A percentile compares a stretch with the other conserved stretches of the same genome.
Conservation (phyloP, 2,888 invertebrate genomes). For the Pachliopta kotzebuea region DNA sequence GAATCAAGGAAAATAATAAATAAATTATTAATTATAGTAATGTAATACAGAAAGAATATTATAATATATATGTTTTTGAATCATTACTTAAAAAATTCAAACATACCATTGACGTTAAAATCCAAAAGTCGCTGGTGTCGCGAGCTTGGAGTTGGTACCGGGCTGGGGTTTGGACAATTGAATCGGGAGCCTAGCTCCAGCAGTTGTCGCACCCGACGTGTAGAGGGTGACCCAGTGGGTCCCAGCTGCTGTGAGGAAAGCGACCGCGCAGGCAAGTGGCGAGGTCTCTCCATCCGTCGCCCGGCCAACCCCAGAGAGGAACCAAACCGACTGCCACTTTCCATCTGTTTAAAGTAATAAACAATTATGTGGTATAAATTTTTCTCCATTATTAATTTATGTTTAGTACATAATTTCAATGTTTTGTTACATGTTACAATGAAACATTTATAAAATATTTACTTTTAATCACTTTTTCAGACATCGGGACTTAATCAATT, state of each 20-base stretch:
- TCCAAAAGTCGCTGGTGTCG: slow-evolving; percentile 90
- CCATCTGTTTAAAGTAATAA: slow-evolving; percentile 53
- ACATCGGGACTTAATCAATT: too few species aligned
- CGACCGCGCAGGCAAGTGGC: slow-evolving; percentile 86
- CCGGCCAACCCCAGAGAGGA: slow-evolving; percentile 77
- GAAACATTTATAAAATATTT: too few species aligned
- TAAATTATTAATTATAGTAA: too few species aligned
- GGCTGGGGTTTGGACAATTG: slow-evolving; percentile 84
- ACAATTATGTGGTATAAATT: neutral
- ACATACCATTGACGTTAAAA: slow-evolving; percentile 91
- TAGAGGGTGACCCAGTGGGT: slow-evolving; percentile 85
- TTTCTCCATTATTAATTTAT: neutral
- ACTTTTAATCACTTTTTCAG: too few species aligned
- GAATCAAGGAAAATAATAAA: too few species aligned
- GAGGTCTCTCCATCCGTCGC: slow-evolving; percentile 77
- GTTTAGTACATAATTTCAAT: neutral
- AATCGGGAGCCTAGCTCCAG: slow-evolving; percentile 84
- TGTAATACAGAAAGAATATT: too few species aligned
- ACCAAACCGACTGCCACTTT: slow-evolving; percentile 82
- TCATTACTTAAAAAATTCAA: too few species aligned
- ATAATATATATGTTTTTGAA: too few species aligned
- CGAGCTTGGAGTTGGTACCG: slow-evolving; percentile 89
- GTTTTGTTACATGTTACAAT: too few species aligned
- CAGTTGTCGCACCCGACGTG: slow-evolving; percentile 89
- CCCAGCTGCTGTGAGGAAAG: slow-evolving; percentile 87